Conservation (phyloP, 2,797 vertebrate species). For the Nyctibius grandis region DNA sequence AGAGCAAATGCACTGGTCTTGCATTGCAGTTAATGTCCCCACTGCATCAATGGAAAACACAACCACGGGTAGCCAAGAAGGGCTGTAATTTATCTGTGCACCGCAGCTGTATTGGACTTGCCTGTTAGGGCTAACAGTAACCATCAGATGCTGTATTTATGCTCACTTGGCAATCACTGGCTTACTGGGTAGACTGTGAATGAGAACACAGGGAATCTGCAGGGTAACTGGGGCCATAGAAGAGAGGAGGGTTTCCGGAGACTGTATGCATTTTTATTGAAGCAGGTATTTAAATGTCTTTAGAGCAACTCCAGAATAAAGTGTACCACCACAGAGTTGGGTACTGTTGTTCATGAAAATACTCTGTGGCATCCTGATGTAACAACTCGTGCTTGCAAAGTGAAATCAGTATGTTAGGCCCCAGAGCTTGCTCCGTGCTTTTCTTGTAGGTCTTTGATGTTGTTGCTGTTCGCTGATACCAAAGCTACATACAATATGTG, state of each 20-base stretch:
- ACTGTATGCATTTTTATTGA: not conserved
- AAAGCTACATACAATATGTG: not conserved
- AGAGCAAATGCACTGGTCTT: not conserved
- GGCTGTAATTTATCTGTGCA: not conserved
- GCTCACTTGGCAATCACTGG: not conserved
- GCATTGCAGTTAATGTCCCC: not conserved
- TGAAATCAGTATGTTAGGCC: not conserved
- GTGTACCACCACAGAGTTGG: constrained; percentile 2
- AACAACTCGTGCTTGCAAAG: not conserved
- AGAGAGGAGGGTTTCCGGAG: not conserved
- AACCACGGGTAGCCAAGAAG: not conserved
- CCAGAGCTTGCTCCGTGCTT: not conserved
- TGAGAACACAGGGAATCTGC: not conserved
- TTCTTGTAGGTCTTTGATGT: not conserved
- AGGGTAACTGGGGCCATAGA: not conserved
- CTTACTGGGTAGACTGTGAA: not conserved
- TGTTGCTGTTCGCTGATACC: constrained; percentile 21
- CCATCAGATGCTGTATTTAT: not conserved
- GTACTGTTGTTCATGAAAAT: not conserved
- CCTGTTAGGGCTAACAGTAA: not conserved
- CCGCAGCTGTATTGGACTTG: not conserved
- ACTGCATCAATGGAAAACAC: not conserved
- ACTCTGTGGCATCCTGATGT: constrained; percentile 6
- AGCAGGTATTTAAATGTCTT: not conserved
- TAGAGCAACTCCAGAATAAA: constrained; percentile 3